phyloP scores from a whole-genome alignment of 2,888 invertebrate genomes.

The Parnassius glacialis region DNA sequence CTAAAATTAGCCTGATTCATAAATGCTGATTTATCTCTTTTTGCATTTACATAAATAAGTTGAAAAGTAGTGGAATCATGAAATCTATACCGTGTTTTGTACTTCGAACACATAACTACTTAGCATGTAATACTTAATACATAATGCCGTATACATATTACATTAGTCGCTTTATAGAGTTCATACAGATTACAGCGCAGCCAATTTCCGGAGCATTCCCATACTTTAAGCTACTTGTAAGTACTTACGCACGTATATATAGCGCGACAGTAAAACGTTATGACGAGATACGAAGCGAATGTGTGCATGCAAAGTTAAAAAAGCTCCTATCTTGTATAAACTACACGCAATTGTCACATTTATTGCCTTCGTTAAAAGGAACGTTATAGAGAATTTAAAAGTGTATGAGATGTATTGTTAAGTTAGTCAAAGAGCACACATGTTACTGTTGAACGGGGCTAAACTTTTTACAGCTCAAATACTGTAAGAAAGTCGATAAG shows the following conservation, averaged over 20 bases:
- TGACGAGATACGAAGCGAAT: slow-evolving; percentile 68
- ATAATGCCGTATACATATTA: slow-evolving; percentile 17
- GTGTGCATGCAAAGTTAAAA: slow-evolving; percentile 43
- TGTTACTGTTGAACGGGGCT: slow-evolving; percentile 56
- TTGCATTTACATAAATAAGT: neutral
- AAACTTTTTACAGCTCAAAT: slow-evolving; percentile 73
- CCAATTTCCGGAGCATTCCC: slow-evolving; percentile 61
- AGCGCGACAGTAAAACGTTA: slow-evolving; percentile 70
- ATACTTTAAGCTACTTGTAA: slow-evolving; percentile 47
- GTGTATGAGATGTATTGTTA: slow-evolving; percentile 30
- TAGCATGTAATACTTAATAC: slow-evolving; percentile 11
- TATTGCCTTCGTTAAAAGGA: slow-evolving; percentile 31
- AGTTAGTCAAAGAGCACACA: slow-evolving; percentile 51
- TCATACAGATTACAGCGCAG: slow-evolving; percentile 55
- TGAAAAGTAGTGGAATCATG: slow-evolving; percentile 7
- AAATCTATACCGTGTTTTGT: slow-evolving; percentile 2
- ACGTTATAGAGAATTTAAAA: slow-evolving; percentile 9
- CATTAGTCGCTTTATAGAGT: slow-evolving; percentile 35
- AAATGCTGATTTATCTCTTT: slow-evolving; percentile 7
- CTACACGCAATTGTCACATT: slow-evolving; percentile 32
- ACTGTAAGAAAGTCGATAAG: slow-evolving; percentile 68
- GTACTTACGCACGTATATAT: slow-evolving; percentile 38
- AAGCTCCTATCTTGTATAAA: slow-evolving; percentile 25
- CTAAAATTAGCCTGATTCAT: too few relatives aligned
- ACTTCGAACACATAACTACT: slow-evolving; percentile 9